phyloP scores from a whole-genome alignment of 2,797 vertebrate species.

The Squalus acanthias region DNA sequence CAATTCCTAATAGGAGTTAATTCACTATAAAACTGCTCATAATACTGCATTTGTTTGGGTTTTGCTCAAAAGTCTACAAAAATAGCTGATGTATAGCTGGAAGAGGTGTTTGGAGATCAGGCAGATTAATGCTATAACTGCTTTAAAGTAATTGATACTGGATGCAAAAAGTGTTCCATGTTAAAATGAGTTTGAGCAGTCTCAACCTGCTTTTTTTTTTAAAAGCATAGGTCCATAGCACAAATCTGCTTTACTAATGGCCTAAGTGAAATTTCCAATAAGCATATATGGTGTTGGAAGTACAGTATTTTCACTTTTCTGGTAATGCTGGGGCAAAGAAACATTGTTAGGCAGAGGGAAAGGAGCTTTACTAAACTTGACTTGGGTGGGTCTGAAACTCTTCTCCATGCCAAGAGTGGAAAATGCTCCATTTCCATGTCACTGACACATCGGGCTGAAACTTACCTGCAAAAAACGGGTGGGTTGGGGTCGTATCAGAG shows the following conservation, averaged over 20 bases:
- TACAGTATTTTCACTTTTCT: background rate
- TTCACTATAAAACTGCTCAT: background rate
- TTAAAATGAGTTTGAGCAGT: background rate
- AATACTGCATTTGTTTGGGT: background rate
- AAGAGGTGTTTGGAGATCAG: background rate
- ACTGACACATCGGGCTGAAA: too few relatives aligned
- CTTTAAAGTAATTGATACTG: background rate
- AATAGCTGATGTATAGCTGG: background rate
- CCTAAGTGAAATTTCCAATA: background rate
- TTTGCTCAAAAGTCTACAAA: background rate
- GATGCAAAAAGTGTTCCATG: background rate
- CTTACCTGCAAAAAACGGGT: too few relatives aligned
- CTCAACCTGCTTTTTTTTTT: background rate
- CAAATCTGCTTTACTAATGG: background rate
- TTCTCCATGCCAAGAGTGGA: background rate
- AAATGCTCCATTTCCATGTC: background rate
- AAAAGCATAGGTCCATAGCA: background rate
- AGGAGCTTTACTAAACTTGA: background rate
- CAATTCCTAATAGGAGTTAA: background rate
- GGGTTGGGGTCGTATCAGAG: too few relatives aligned
- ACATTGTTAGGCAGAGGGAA: background rate
- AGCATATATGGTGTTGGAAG: background rate
- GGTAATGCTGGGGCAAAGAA: background rate
- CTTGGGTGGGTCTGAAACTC: too few relatives aligned
- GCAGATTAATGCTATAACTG: background rate